Conservation (phyloP, 1,140 invertebrate species). For the Branchinecta lynchi region DNA sequence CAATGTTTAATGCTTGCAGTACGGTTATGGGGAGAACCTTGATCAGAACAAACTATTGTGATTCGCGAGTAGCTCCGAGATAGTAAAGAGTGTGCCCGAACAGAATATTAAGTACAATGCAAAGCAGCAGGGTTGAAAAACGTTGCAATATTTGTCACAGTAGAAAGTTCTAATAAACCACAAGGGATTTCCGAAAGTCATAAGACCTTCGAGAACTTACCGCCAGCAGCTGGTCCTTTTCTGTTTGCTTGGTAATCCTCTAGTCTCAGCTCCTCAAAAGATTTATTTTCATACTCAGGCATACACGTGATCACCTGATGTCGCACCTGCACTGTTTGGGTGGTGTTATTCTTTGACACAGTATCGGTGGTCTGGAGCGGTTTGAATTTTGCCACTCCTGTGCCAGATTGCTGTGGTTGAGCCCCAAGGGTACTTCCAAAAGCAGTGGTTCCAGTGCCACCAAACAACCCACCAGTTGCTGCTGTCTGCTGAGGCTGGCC, state of each 20-base stretch:
- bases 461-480: not conserved
- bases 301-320: constrained; percentile 93
- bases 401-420: not conserved
- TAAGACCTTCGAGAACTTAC: not conserved
- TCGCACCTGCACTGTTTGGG: constrained; percentile 66
- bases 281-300: constrained; percentile 93
- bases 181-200: no score
- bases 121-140: no score
- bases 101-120: no score
- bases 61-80: no score
- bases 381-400: constrained; percentile 54
- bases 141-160: no score
- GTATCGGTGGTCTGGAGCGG: constrained; percentile 74
- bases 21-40: no score
- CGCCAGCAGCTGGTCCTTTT: constrained; percentile 44
- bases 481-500: not conserved
- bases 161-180: no score
- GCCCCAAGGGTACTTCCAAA: not conserved
- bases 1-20: no score
- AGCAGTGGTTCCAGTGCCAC: not conserved
- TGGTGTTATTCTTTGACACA: constrained; percentile 68
- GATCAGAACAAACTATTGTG: no score
- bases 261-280: constrained; percentile 75
- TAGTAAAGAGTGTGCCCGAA: no score
- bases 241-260: constrained; percentile 84